Evolutionary conservation across 2,113 vertebrate species (phyloP).

Genomic region (Phalacrocorax carbo): DNA sequence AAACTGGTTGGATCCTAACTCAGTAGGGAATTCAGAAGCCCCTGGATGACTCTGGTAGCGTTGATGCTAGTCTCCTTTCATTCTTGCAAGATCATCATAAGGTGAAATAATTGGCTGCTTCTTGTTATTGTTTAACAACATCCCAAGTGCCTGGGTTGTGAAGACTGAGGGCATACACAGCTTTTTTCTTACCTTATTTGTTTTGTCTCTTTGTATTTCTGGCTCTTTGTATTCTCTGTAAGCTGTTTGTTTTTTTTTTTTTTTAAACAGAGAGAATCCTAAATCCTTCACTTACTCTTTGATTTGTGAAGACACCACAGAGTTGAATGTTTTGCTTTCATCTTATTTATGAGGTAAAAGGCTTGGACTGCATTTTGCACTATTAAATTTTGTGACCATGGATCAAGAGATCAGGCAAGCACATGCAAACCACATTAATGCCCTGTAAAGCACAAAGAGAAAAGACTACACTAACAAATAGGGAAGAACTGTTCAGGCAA

Average conservation of each 20-base stretch:
- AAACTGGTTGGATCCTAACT: neutral
- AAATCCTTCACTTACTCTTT: neutral
- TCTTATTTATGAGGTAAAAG: conserved; percentile 29
- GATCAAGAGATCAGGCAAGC: neutral
- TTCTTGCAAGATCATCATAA: neutral
- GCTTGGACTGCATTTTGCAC: conserved; percentile 4
- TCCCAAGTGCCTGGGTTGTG: neutral
- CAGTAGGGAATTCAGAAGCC: neutral
- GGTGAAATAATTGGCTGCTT: neutral
- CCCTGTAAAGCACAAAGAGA: neutral
- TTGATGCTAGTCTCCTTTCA: neutral
- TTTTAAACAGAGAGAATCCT: neutral
- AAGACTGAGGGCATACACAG: neutral
- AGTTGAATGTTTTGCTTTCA: neutral
- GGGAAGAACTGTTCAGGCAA: neutral
- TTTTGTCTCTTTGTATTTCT: neutral
- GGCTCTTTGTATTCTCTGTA: neutral
- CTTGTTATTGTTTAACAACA: neutral
- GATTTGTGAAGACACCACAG: neutral
- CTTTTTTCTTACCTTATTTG: neutral
- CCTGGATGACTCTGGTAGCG: neutral
- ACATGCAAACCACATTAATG: neutral
- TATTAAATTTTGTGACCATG: neutral
- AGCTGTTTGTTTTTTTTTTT: neutral
- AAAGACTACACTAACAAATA: neutral